Conservation (phyloP, 2,113 vertebrate species). For the Ceyx cyanopectus region DNA sequence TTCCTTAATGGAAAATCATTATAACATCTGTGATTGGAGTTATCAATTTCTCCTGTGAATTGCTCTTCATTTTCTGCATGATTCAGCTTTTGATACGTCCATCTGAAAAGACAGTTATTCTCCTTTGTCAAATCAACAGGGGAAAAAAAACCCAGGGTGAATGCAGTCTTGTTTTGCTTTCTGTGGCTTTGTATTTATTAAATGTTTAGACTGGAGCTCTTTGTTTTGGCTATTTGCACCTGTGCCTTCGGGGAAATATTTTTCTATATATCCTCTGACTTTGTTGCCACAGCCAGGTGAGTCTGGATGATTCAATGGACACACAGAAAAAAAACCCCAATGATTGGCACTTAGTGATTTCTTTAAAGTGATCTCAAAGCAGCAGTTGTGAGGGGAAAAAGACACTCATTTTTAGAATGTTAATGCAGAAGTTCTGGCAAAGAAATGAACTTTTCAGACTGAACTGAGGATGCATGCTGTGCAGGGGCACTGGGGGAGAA, state of each 20-base stretch:
- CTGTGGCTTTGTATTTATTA: constrained; percentile 9
- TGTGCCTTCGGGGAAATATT: constrained; percentile 6
- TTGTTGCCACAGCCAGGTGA: background rate
- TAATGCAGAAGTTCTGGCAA: background rate
- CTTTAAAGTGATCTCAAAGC: background rate
- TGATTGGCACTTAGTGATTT: background rate
- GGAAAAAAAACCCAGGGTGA: background rate
- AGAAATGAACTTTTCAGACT: constrained; percentile 21
- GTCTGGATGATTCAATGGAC: background rate
- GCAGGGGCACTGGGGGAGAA: no score
- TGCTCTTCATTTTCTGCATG: background rate
- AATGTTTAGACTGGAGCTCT: background rate
- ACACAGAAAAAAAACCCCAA: background rate
- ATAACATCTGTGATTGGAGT: background rate
- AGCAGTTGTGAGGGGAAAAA: background rate
- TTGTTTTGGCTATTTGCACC: constrained; percentile 12
- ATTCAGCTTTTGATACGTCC: background rate
- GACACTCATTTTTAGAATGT: background rate
- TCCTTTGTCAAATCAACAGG: background rate
- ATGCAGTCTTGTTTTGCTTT: background rate
- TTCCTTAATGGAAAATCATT: background rate
- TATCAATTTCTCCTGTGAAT: background rate
- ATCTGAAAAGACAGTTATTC: background rate
- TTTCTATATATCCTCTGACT: background rate
- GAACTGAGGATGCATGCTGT: background rate